Conservation (phyloP, 2,113 vertebrate genomes). For the Zosterops borbonicus region DNA sequence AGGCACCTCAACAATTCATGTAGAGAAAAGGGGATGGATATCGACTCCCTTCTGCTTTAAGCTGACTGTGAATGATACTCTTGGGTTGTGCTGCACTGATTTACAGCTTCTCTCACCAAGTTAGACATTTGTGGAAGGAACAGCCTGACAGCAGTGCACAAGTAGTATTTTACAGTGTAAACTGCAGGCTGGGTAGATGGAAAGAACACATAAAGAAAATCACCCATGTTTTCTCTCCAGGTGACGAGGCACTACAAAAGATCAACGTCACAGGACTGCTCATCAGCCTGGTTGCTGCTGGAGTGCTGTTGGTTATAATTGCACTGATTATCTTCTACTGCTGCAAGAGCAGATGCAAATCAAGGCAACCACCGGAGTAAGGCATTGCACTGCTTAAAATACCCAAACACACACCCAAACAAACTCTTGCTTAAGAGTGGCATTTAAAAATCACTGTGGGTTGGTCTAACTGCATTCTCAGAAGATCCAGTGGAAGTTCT, state of each 20-base stretch:
- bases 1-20: neutral
- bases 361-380: constrained; percentile 64
- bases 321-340: constrained; percentile 84
- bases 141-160: neutral
- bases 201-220: neutral
- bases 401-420: neutral
- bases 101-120: neutral
- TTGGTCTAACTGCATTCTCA: neutral
- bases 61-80: neutral
- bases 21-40: neutral
- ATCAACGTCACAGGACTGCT: constrained; percentile 87
- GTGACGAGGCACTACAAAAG: constrained; percentile 61
- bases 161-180: neutral
- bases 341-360: constrained; percentile 76
- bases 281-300: constrained; percentile 84
- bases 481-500: neutral
- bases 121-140: neutral
- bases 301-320: constrained; percentile 79
- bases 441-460: neutral
- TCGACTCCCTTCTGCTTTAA: neutral
- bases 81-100: neutral
- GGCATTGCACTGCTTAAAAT: neutral
- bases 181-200: neutral
- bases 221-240: constrained; percentile 48
- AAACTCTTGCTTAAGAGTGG: neutral